Evolutionary conservation across 2,113 vertebrate genomes (phyloP), one percentile per base, ranked within the genome.

Genomic region (Maccullochella peelii): DNA sequence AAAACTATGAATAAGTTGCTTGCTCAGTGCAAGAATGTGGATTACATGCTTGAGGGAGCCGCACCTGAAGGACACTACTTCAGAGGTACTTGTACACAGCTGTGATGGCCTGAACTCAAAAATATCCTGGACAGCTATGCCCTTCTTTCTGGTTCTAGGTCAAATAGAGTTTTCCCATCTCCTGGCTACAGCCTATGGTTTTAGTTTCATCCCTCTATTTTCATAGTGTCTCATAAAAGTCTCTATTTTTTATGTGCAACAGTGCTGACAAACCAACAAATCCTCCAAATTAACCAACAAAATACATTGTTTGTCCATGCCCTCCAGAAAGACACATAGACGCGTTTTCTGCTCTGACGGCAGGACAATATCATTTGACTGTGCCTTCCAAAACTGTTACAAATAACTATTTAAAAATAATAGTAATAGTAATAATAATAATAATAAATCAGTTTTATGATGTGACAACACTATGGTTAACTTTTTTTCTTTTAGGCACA

Each of bases 31-130:
- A 77, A 61, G 52, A 76, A 50, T 63, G 55, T 69, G 0, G 21
- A 84, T 82, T 78, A 66, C 44, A 36, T 75, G 69, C 14, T 69
- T 20, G 40, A 62, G 11, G 20, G 54, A 72, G 70, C 59, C 38
- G 27, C 44, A 65, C 49, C 59, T 76, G 30, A 76, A 82, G 59
- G 71, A 76, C 66, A 73, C 44, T 77, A 47, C 62, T 79, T 55
- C 65, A 82, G 49, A 75, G 5, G 40, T 57, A 21, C 30, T 73
- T 55, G n/a, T 50, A 68, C 21, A 25, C 14, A 49, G 15, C 7
- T 66, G 62, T 38, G 20, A 77, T 42, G 44, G 10, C 59, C 49
- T 58, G 47, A 40, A 74, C 63, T 68, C n/a, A 49, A 68, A 62
- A 74, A 50, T 63, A 15, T 69, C 40, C 27, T 40, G 9, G 33